Percentiles rank a stretch among this genome's conserved stretches.
These are phyloP conservation scores for Thamnophis elegans DNA, from an alignment of 2,797 vertebrate genomes.

Conservation along the genomic window DNA sequence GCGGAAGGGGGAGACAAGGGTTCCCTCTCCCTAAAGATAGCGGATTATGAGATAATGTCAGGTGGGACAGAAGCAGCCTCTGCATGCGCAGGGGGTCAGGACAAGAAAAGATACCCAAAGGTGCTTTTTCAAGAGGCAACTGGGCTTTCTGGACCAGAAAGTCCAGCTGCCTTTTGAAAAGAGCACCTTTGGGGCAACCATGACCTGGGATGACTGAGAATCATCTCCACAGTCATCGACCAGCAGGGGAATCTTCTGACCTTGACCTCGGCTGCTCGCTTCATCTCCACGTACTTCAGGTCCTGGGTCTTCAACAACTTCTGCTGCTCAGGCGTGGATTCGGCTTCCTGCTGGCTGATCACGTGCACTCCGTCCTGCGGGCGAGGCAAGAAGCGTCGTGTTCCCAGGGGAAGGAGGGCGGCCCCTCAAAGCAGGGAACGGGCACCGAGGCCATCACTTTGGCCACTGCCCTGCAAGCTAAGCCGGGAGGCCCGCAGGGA, in stretches of 20 bases:
- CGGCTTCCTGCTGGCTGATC: slow-evolving; percentile 73
- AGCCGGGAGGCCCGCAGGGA: background rate
- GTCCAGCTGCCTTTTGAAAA: too few relatives aligned
- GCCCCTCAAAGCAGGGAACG: background rate
- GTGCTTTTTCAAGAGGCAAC: too few relatives aligned
- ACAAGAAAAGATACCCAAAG: too few relatives aligned
- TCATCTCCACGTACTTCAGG: slow-evolving; percentile 94
- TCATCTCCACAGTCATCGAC: too few relatives aligned
- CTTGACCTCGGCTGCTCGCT: slow-evolving; percentile 88
- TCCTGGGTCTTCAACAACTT: slow-evolving; percentile 94
- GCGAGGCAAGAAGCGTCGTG: accelerated
- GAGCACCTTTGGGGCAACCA: too few relatives aligned
- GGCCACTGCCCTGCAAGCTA: background rate
- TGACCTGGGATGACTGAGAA: too few relatives aligned
- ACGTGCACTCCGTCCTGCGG: slow-evolving; percentile 88
- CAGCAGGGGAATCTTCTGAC: slow-evolving; percentile 61
- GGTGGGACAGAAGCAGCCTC: too few relatives aligned
- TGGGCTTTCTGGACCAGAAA: too few relatives aligned
- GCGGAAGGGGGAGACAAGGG: background rate
- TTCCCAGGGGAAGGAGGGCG: accelerated
- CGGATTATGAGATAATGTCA: too few relatives aligned
- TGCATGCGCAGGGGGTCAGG: background rate
- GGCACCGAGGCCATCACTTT: too few relatives aligned
- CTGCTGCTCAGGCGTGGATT: slow-evolving; percentile 86
- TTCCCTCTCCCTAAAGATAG: too few relatives aligned